Evolutionary conservation across 2,113 vertebrate species (phyloP), one percentile per base, ranked within the genome.

Genomic region (Irena cyanogastra): DNA sequence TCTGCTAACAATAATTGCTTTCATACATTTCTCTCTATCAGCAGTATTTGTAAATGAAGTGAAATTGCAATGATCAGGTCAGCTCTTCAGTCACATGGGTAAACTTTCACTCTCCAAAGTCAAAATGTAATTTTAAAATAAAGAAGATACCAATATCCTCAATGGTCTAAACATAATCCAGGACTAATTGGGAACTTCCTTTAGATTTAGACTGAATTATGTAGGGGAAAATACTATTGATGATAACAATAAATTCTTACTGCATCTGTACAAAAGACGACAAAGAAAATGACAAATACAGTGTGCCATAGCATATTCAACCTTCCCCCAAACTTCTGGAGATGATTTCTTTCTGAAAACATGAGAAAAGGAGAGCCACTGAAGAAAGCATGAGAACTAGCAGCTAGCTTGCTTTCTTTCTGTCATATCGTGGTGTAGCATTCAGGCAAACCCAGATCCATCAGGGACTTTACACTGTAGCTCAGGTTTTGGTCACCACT

Each of bases 1-100:
- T 99, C 98, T 98, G 98, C 99, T 99, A 99, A 99, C 98, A 98
- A 98, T 98, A 99, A 99, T 98, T 98, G 98, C 98, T 98, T 97
- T 98, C 98, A 98, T 97, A 98, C 98, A 98, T 98, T 99, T 99
- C 98, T 98, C 97, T 99, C 98, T 98, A 99, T 99, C 98, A 99
- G 98, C 98, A 99, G 98, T 98, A 98, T 98, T 98, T 98, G 97
- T 98, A 98, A 98, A 98, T 97, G 97, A 98, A 85, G 96, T 97
- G 97, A 97, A 98, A 98, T 98, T 94, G 94, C 89, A 96, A 89
- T 54, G 80, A 94, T 93, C 89, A 95, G 97, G 97, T 98, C 96
- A 98, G 96, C 97, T 94, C 88, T 97, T 97, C 35, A 97, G 97
- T 98, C 97, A 98, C 95, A 92, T 93, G 97, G 96, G 96, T 97